Conservation (phyloP, 2,797 vertebrate genomes). For the Cyprinodon diabolis region DNA sequence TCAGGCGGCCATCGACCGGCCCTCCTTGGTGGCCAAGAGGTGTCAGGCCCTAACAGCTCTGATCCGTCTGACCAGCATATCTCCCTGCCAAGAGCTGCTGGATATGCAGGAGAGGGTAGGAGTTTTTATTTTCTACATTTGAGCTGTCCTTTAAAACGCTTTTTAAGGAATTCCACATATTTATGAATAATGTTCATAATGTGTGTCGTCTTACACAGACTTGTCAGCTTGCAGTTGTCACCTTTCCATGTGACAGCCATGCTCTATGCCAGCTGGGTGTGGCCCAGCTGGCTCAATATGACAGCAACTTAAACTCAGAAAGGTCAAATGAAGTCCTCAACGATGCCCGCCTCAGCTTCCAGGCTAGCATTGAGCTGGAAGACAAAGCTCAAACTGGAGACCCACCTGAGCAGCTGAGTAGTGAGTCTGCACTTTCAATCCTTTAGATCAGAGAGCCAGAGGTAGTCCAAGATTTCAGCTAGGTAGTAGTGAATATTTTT, state of each 20-base stretch:
- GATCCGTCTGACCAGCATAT: conserved; percentile 61
- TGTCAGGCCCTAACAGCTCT: conserved; percentile 58
- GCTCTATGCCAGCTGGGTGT: conserved; percentile 71
- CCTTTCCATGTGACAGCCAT: conserved; percentile 59
- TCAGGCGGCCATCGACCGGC: conserved; percentile 13
- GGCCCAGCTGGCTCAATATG: conserved; percentile 73
- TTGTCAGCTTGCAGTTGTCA: conserved; percentile 69
- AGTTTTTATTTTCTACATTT: background rate
- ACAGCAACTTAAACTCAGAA: conserved; percentile 58
- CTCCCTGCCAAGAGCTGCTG: conserved; percentile 62
- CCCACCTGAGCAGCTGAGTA: conserved; percentile 64
- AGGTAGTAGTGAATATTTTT: too few species aligned
- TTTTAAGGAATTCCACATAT: background rate
- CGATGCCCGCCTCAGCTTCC: conserved; percentile 73
- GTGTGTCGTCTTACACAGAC: conserved; percentile 49
- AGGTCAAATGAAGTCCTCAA: conserved; percentile 40
- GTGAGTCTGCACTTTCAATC: conserved; percentile 50
- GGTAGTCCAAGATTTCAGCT: background rate
- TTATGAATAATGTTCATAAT: too few species aligned
- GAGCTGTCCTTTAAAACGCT: background rate
- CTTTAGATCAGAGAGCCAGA: background rate
- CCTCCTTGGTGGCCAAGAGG: conserved; percentile 65
- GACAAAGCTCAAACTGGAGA: conserved; percentile 54
- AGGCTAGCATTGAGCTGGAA: conserved; percentile 77
- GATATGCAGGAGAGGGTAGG: conserved; percentile 70